Percentiles rank a stretch among this genome's conserved stretches.
These are phyloP conservation scores for Penaeus monodon DNA, from an alignment of 2,888 invertebrate species.

Conservation along the genomic window DNA sequence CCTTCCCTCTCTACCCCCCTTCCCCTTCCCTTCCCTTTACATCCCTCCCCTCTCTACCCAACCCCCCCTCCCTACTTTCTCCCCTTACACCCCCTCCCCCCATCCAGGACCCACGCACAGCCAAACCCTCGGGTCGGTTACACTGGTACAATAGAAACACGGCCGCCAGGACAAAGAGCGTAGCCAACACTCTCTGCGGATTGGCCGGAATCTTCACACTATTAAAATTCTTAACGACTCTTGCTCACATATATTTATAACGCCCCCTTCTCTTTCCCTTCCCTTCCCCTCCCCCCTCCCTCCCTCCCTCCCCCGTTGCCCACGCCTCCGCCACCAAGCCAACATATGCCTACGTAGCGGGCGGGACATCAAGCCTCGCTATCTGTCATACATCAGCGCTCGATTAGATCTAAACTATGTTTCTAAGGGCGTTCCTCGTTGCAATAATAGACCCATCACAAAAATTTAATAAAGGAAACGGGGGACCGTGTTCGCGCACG, in stretches of 20 bases:
- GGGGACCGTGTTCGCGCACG: not conserved
- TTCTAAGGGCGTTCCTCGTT: slow-evolving; percentile 30
- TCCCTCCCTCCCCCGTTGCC: not conserved
- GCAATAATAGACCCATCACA: slow-evolving; percentile 51
- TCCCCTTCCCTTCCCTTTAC: too few relatives aligned
- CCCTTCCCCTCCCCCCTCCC: not conserved
- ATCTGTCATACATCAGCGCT: slow-evolving; percentile 14
- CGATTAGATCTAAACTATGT: slow-evolving; percentile 16
- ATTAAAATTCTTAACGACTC: slow-evolving; percentile 53
- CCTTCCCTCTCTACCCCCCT: not conserved
- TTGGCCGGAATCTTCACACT: slow-evolving; percentile 49
- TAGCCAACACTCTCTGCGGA: slow-evolving; percentile 18
- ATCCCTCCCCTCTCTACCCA: too few relatives aligned
- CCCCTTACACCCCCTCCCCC: not conserved
- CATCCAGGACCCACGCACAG: not conserved
- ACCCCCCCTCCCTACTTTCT: not conserved
- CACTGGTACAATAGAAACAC: slow-evolving; percentile 15
- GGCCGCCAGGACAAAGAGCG: slow-evolving; percentile 21
- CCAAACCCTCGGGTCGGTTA: slow-evolving; percentile 9
- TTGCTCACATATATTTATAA: slow-evolving; percentile 40
- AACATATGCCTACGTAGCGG: slow-evolving; percentile 7
- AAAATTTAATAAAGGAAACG: slow-evolving; percentile 52
- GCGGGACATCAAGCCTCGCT: not conserved
- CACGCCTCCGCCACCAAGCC: not conserved
- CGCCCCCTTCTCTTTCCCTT: not conserved